Evolutionary conservation across 2,797 vertebrate species (phyloP).

Genomic region (Potorous gilbertii): DNA sequence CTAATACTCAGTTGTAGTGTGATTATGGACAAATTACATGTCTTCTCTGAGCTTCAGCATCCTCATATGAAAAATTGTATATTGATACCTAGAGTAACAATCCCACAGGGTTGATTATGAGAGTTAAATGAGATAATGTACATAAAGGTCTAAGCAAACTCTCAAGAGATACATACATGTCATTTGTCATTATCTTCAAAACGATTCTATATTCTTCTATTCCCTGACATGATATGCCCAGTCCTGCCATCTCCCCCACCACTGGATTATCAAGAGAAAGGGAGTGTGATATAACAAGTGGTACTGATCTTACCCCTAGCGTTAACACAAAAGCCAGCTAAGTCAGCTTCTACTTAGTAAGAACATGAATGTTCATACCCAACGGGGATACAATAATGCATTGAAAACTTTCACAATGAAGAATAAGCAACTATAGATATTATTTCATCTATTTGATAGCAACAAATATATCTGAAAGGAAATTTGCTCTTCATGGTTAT

Average conservation of each 20-base stretch:
- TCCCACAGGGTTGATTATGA: neutral
- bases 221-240: neutral
- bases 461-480: slow-evolving; percentile 63
- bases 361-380: neutral
- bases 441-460: slow-evolving; percentile 61
- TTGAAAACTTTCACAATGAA: neutral
- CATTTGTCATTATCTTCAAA: neutral
- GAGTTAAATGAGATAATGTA: neutral
- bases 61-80: neutral
- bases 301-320: neutral
- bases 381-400: neutral
- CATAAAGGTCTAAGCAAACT: neutral
- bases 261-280: neutral
- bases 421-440: slow-evolving; percentile 23
- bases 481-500: slow-evolving; percentile 73
- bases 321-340: neutral
- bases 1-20: neutral
- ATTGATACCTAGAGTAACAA: neutral
- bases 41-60: neutral
- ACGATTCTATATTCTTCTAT: neutral
- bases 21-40: neutral
- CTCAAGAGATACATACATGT: neutral
- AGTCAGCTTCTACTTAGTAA: neutral
- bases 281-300: neutral
- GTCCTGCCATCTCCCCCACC: neutral